Percentiles rank a stretch among this genome's conserved stretches.
Evolutionary conservation across 2,113 vertebrate species (phyloP).

Genomic region (Apus apus): DNA sequence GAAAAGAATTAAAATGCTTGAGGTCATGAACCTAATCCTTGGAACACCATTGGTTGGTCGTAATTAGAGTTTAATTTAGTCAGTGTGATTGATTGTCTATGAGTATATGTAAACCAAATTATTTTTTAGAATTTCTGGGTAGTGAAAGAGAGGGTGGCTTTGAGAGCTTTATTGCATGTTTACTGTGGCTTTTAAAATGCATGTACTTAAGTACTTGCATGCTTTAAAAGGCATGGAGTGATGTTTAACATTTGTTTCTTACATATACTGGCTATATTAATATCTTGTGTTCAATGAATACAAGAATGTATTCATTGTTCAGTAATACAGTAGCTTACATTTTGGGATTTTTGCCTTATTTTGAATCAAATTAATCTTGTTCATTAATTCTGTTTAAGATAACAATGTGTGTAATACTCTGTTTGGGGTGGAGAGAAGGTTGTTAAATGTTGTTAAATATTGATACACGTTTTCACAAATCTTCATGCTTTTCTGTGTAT

Average conservation of each 20-base stretch:
- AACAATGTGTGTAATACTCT: background rate
- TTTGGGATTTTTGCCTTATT: background rate
- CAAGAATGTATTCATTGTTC: background rate
- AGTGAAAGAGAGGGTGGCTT: no score
- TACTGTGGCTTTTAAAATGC: background rate
- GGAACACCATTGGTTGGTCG: background rate
- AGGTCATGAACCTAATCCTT: background rate
- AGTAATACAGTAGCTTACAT: background rate
- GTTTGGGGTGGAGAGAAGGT: background rate
- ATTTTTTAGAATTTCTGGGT: no score
- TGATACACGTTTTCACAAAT: background rate
- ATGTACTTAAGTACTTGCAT: background rate
- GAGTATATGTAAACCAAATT: no score
- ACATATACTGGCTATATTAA: background rate
- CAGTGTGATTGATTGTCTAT: background rate
- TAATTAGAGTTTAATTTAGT: background rate
- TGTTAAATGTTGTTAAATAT: background rate
- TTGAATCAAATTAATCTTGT: background rate
- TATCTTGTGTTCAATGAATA: background rate
- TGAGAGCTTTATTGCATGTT: background rate
- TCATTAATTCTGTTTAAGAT: background rate
- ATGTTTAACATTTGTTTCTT: background rate
- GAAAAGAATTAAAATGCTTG: background rate
- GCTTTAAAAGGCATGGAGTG: background rate
- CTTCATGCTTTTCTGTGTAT: background rate